These are phyloP conservation scores for Panthera leo DNA, from an alignment of 2,113 vertebrate species.

Conservation along the genomic window DNA sequence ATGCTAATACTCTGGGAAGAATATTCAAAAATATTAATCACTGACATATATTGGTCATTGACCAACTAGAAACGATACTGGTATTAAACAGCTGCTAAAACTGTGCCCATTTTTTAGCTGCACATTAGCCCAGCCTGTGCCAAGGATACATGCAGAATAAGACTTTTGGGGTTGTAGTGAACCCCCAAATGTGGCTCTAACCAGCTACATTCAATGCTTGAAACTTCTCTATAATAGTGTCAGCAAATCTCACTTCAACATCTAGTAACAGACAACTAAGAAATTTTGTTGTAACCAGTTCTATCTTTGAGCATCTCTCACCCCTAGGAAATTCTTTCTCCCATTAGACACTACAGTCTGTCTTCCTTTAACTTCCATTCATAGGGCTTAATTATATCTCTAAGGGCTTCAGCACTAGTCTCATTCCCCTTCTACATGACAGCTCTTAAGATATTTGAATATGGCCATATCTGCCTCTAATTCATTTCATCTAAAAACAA, in stretches of 20 bases:
- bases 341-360: not conserved
- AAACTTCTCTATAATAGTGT: not conserved
- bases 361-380: conserved; percentile 4
- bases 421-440: not conserved
- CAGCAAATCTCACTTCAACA: not conserved
- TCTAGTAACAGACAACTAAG: not conserved
- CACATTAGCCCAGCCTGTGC: not conserved
- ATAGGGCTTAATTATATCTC: not conserved
- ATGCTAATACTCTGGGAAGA: not conserved
- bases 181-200: not conserved
- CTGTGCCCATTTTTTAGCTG: not conserved
- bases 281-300: not conserved
- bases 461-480: not conserved
- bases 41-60: not conserved
- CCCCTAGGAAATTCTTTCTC: not conserved
- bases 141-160: not conserved
- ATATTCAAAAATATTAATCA: conserved; percentile 14
- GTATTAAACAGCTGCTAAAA: not conserved
- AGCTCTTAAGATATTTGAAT: not conserved
- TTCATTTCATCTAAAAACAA: conserved; percentile 14
- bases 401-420: not conserved
- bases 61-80: conserved; percentile 6
- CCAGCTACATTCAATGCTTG: not conserved
- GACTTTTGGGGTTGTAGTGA: not conserved
- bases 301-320: not conserved